Conservation (phyloP, 2,113 vertebrate species). For the Butorides virescens region DNA sequence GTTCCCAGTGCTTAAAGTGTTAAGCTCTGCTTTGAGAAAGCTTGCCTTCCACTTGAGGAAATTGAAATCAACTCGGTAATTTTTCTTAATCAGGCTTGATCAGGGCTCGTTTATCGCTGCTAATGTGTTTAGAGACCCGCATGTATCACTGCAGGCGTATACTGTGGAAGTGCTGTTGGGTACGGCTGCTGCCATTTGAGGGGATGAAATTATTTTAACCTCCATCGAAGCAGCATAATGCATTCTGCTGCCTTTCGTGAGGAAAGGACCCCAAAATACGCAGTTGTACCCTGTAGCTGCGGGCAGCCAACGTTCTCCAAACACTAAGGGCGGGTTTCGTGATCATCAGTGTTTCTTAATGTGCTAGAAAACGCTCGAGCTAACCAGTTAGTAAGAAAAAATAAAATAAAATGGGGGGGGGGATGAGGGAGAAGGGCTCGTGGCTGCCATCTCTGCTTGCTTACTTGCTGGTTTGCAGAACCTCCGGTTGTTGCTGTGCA, state of each 20-base stretch:
- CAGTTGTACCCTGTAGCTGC: not conserved
- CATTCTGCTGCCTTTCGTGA: not conserved
- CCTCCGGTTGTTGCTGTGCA: fast-evolving
- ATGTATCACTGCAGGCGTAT: not conserved
- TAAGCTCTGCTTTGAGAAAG: not conserved
- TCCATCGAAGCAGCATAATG: not conserved
- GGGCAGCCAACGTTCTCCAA: not conserved
- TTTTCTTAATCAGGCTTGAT: not conserved
- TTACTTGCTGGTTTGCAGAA: not conserved
- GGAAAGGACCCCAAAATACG: not conserved
- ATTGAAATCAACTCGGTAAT: not conserved
- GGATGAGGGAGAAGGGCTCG: not conserved
- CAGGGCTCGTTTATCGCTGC: not conserved
- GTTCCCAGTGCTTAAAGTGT: not conserved
- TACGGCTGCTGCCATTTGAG: not conserved
- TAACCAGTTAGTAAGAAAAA: not conserved
- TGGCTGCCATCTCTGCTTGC: not conserved
- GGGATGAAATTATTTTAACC: not conserved
- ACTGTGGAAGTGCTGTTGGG: not conserved
- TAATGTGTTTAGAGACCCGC: not conserved
- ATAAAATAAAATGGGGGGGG: fast-evolving
- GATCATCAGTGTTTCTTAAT: not conserved
- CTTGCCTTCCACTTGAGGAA: not conserved
- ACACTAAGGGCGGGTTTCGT: not conserved
- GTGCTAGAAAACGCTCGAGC: not conserved